Percentiles rank a stretch among this genome's conserved stretches.
Evolutionary conservation across 2,113 vertebrate species (phyloP).

Genomic region (Antechinus stuartii): DNA sequence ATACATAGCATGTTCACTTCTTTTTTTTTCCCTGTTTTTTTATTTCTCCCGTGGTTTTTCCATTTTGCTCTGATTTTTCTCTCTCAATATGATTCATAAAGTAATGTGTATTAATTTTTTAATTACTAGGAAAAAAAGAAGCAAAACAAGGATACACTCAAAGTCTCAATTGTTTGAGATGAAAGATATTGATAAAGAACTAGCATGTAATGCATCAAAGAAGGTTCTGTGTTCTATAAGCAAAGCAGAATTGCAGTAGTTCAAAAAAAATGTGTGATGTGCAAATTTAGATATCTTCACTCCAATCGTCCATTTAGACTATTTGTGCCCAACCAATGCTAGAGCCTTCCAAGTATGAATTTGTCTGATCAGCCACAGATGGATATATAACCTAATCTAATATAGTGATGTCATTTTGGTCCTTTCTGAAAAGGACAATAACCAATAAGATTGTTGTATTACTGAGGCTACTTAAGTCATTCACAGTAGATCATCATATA

Average conservation of each 20-base stretch:
- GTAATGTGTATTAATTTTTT: no score
- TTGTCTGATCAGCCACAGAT: neutral
- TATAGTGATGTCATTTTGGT: no score
- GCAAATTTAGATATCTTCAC: neutral
- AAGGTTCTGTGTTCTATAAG: neutral
- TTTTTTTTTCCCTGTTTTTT: no score
- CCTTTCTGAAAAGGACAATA: neutral
- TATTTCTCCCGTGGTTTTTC: no score
- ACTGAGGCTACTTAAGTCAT: neutral
- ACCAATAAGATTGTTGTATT: neutral
- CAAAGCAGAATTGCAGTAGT: neutral
- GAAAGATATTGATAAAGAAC: no score
- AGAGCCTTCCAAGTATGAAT: neutral
- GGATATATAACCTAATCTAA: no score
- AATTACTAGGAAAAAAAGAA: no score
- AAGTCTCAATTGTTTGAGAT: no score
- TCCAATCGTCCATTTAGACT: neutral
- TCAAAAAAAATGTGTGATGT: neutral
- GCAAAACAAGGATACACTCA: no score
- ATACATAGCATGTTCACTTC: no score
- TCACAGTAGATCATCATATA: neutral
- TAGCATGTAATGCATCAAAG: neutral
- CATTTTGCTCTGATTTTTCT: no score
- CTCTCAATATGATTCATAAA: no score
- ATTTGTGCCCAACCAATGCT: neutral